Percentiles rank a stretch among this genome's conserved stretches.
phyloP scores from a whole-genome alignment of 2,888 invertebrate species.

The Drosophila lacicola region DNA sequence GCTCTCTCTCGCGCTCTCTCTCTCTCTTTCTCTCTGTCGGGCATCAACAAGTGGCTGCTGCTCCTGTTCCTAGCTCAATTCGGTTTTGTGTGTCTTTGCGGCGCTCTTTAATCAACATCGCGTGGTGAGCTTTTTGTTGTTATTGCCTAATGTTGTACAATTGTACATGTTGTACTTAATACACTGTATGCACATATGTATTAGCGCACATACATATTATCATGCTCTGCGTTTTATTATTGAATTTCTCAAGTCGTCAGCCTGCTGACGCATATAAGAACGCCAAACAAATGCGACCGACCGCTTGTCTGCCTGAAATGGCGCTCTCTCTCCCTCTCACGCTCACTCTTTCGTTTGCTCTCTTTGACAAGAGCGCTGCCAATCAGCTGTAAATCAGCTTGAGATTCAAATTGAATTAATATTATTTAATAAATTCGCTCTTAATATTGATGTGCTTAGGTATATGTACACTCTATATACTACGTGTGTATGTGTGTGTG shows the following conservation, averaged over 20 bases:
- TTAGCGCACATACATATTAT: constrained; percentile 50
- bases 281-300: constrained; percentile 52
- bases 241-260: constrained; percentile 66
- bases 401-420: constrained; percentile 59
- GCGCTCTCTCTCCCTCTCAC: constrained; percentile 8
- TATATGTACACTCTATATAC: constrained; percentile 4
- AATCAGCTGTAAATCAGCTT: constrained; percentile 67
- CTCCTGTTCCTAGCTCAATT: constrained; percentile 66
- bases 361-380: constrained; percentile 1
- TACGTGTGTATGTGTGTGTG: background rate
- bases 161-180: constrained; percentile 39
- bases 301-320: constrained; percentile 29
- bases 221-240: constrained; percentile 69
- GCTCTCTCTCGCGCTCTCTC: background rate
- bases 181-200: constrained; percentile 4
- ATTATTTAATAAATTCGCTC: constrained; percentile 66
- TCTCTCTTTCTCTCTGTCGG: constrained; percentile 2
- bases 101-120: constrained; percentile 62
- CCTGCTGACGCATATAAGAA: constrained; percentile 67
- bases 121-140: constrained; percentile 63
- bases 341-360: constrained; percentile 9
- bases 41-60: constrained; percentile 73
- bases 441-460: constrained; percentile 49
- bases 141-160: constrained; percentile 34
- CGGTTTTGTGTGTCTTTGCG: constrained; percentile 48